A percentile compares a stretch with the other conserved stretches of the same genome.
Evolutionary conservation across 2,113 vertebrate genomes (phyloP).

Genomic region (Callipepla squamata): DNA sequence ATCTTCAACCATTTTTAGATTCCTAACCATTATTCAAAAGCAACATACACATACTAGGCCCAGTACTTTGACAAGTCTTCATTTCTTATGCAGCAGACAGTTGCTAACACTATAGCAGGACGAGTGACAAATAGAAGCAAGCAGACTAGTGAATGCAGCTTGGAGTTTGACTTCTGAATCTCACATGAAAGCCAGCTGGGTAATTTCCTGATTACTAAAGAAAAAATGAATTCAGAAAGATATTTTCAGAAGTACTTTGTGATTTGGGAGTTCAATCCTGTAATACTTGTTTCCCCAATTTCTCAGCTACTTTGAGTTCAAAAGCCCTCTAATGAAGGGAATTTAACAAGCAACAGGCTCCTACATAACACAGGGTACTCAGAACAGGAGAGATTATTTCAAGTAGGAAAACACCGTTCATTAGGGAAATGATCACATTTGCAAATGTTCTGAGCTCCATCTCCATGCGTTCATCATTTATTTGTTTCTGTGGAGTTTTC

Average conservation of each 20-base stretch:
- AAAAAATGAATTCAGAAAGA: constrained; percentile 1
- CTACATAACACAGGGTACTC: constrained; percentile 49
- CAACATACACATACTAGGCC: constrained; percentile 71
- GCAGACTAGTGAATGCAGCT: background rate
- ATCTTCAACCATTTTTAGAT: constrained; percentile 75
- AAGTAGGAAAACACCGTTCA: constrained; percentile 51
- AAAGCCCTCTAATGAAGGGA: constrained; percentile 54
- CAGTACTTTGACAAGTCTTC: constrained; percentile 83
- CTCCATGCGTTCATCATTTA: constrained; percentile 88
- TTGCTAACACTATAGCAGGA: background rate
- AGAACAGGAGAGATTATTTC: constrained; percentile 56
- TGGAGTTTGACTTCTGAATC: background rate
- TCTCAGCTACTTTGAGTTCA: constrained; percentile 46
- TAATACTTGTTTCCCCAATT: constrained; percentile 46
- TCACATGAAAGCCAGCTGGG: background rate
- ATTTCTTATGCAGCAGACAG: constrained; percentile 71
- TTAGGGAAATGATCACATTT: constrained; percentile 75
- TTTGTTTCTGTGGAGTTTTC: constrained; percentile 88
- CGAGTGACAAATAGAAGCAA: background rate
- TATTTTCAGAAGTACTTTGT: constrained; percentile 52
- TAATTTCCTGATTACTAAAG: background rate
- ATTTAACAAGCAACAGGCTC: constrained; percentile 56
- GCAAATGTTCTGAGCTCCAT: constrained; percentile 85
- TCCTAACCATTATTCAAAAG: constrained; percentile 77
- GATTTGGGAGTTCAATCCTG: constrained; percentile 33